phyloP scores from a whole-genome alignment of 2,888 invertebrate genomes.

The Tiphia femorata region DNA sequence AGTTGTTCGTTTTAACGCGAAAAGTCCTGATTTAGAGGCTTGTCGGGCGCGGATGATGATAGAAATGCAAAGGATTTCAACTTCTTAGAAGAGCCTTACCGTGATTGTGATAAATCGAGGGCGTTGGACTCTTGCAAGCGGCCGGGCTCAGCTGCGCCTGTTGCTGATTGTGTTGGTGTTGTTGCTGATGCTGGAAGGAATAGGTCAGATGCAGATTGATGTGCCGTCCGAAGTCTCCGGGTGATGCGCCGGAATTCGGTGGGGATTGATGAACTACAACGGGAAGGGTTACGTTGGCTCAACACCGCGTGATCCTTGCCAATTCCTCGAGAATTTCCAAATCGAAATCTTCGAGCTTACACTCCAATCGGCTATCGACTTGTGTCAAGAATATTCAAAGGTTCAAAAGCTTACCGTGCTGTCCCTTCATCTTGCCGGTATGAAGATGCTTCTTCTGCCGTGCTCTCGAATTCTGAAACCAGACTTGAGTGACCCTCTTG shows the following conservation, averaged over 20 bases:
- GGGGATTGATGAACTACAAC: conserved; percentile 58
- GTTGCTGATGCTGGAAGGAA: conserved; percentile 87
- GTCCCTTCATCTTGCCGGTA: conserved; percentile 85
- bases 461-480: conserved; percentile 97
- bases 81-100: too few species aligned
- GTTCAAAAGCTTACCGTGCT: conserved; percentile 48
- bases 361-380: background rate
- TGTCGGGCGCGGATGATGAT: too few species aligned
- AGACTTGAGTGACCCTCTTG: conserved; percentile 95
- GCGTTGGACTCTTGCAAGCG: conserved; percentile 64
- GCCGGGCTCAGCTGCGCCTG: conserved; percentile 60
- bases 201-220: conserved; percentile 91
- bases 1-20: too few species aligned
- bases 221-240: conserved; percentile 79
- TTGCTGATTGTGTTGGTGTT: conserved; percentile 55
- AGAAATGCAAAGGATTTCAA: too few species aligned
- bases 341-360: too few species aligned
- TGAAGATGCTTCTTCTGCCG: conserved; percentile 90
- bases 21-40: too few species aligned
- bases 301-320: too few species aligned
- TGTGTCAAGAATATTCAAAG: background rate
- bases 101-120: conserved; percentile 66
- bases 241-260: conserved; percentile 55
- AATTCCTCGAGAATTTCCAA: too few species aligned
- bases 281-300: too few species aligned